Conservation (phyloP, 2,113 vertebrate species). For the Rhinogobius similis region DNA sequence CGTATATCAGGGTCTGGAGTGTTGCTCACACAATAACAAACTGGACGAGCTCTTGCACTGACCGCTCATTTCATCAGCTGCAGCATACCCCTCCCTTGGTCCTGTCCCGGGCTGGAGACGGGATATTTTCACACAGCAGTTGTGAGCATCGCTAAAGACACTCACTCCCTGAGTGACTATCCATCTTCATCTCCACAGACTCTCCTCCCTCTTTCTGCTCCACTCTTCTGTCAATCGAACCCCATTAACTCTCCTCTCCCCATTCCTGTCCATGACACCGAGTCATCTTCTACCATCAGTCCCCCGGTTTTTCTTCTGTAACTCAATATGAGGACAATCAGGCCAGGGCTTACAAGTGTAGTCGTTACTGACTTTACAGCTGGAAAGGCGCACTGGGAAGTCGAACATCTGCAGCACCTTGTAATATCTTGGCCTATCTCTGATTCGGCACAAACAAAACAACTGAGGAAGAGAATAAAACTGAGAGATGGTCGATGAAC, state of each 20-base stretch:
- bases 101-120: constrained; percentile 6
- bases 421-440: constrained; percentile 52
- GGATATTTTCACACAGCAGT: constrained; percentile 34
- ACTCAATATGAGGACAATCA: constrained; percentile 65
- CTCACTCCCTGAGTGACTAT: constrained; percentile 22
- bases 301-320: constrained; percentile 43
- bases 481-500: constrained; percentile 52
- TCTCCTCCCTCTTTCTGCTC: constrained; percentile 16
- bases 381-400: constrained; percentile 48
- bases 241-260: constrained; percentile 26
- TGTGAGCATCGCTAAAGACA: constrained; percentile 28
- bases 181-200: constrained; percentile 19
- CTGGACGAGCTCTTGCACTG: neutral
- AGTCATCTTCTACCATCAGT: constrained; percentile 31
- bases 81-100: constrained; percentile 16
- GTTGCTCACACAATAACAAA: constrained; percentile 4
- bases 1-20: neutral
- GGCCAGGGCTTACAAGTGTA: constrained; percentile 39
- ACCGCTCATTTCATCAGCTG: constrained; percentile 18
- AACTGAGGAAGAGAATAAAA: constrained; percentile 47
- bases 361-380: constrained; percentile 65
- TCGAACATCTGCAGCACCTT: constrained; percentile 71
- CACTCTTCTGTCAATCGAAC: constrained; percentile 38
- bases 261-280: constrained; percentile 27
- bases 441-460: constrained; percentile 44